Conservation (phyloP, 1,140 invertebrate genomes). For the Diprion similis region DNA sequence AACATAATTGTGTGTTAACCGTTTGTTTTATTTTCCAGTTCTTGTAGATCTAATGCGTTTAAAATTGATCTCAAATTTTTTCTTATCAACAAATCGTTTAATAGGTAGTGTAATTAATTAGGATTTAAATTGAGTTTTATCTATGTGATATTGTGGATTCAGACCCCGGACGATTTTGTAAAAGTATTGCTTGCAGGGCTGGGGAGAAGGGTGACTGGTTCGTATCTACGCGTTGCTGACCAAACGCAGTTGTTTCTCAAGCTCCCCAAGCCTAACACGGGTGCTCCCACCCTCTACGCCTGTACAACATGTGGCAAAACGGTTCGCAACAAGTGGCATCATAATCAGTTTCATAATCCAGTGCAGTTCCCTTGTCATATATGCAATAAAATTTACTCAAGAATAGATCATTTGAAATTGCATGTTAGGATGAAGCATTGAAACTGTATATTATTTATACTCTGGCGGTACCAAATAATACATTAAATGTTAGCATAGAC, state of each 20-base stretch:
- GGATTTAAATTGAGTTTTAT: background rate
- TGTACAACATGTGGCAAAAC: background rate
- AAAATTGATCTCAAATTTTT: background rate
- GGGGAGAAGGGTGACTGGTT: background rate
- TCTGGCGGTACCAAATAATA: background rate
- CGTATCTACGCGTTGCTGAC: background rate
- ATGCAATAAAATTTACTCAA: slow-evolving; percentile 6
- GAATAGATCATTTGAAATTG: background rate
- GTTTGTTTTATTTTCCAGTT: slow-evolving; percentile 46
- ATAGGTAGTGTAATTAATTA: too few species aligned
- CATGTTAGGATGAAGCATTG: background rate
- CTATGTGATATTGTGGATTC: background rate
- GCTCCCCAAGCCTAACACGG: background rate
- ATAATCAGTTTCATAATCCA: slow-evolving; percentile 12
- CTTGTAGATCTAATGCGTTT: slow-evolving; percentile 20
- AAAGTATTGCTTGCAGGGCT: slow-evolving; percentile 7
- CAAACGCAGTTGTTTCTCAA: background rate
- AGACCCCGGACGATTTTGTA: background rate
- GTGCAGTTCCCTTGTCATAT: slow-evolving; percentile 7
- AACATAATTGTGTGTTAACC: slow-evolving; percentile 61
- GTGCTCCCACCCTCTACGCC: background rate
- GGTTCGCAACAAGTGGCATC: slow-evolving; percentile 11
- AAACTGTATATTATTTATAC: background rate
- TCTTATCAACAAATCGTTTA: too few species aligned
- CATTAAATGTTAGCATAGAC: background rate